A percentile compares a stretch with the other conserved stretches of the same genome.
Conservation (phyloP, 2,888 invertebrate genomes). For the Stegophylla sp. region DNA sequence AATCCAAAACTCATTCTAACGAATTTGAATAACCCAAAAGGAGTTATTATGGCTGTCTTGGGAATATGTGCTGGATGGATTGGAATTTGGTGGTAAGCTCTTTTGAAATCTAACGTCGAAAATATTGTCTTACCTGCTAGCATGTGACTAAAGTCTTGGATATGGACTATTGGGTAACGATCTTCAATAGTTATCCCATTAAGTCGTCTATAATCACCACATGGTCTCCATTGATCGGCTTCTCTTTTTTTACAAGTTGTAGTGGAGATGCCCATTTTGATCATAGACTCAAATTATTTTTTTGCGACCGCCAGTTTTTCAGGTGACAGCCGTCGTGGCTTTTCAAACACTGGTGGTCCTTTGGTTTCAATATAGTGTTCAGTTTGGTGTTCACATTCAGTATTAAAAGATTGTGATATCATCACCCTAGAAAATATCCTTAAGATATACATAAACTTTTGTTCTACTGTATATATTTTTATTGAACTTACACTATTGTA, state of each 20-base stretch:
- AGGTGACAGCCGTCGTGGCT: slow-evolving; percentile 63
- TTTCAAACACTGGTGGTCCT: slow-evolving; percentile 63
- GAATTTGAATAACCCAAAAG: slow-evolving; percentile 62
- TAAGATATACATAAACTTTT: not conserved
- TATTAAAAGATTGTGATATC: not conserved
- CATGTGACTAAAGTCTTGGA: slow-evolving; percentile 62
- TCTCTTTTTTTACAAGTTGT: slow-evolving; percentile 62
- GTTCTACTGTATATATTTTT: not conserved
- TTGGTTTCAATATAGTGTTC: slow-evolving; percentile 62
- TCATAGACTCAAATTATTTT: slow-evolving; percentile 63
- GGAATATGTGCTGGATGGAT: slow-evolving; percentile 60
- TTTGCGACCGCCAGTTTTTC: slow-evolving; percentile 63
- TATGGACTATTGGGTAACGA: slow-evolving; percentile 29
- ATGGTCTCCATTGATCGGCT: slow-evolving; percentile 60
- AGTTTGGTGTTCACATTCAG: slow-evolving; percentile 42
- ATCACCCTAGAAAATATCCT: not conserved
- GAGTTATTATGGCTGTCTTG: slow-evolving; percentile 62
- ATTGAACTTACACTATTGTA: not conserved
- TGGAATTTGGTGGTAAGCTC: slow-evolving; percentile 62
- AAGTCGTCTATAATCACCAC: slow-evolving; percentile 61
- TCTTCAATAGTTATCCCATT: slow-evolving; percentile 61
- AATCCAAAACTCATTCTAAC: slow-evolving; percentile 63
- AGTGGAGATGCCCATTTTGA: slow-evolving; percentile 62
- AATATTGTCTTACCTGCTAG: slow-evolving; percentile 62
- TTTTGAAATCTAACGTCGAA: slow-evolving; percentile 62